These are phyloP conservation scores for Hozukius guyotensis DNA, from an alignment of 2,797 vertebrate genomes.

Conservation along the genomic window DNA sequence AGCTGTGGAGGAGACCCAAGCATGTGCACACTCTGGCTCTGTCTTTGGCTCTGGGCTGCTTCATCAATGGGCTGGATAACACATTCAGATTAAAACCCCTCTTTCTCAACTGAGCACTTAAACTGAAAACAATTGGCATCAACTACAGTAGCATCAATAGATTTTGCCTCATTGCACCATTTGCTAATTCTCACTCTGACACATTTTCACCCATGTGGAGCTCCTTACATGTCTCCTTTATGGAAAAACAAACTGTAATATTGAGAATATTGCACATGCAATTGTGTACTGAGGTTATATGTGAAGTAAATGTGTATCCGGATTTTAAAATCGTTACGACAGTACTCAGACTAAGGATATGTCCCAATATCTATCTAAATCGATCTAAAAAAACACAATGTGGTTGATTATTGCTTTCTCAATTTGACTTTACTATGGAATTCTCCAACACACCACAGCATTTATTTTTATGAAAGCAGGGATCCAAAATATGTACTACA, in stretches of 20 bases:
- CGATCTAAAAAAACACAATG: not conserved
- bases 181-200: not conserved
- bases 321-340: not conserved
- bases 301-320: not conserved
- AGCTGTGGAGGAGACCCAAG: not conserved
- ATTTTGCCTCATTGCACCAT: not conserved
- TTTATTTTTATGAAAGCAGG: not conserved
- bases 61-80: not conserved
- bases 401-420: not conserved
- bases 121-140: not conserved
- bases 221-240: not conserved
- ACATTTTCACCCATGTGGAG: not conserved
- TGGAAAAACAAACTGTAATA: not conserved
- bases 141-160: not conserved
- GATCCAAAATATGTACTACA: not conserved
- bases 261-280: not conserved
- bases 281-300: not conserved
- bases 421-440: not conserved
- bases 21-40: not conserved
- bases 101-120: not conserved
- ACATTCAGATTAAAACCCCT: not conserved
- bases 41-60: not conserved
- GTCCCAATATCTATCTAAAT: not conserved
- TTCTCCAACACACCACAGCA: not conserved
- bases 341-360: not conserved